Evolutionary conservation across 37 sponge, comb jelly and placozoan genomes (phyloP), one percentile per base, ranked within the genome.

Genomic region (Spongilla lacustris): DNA sequence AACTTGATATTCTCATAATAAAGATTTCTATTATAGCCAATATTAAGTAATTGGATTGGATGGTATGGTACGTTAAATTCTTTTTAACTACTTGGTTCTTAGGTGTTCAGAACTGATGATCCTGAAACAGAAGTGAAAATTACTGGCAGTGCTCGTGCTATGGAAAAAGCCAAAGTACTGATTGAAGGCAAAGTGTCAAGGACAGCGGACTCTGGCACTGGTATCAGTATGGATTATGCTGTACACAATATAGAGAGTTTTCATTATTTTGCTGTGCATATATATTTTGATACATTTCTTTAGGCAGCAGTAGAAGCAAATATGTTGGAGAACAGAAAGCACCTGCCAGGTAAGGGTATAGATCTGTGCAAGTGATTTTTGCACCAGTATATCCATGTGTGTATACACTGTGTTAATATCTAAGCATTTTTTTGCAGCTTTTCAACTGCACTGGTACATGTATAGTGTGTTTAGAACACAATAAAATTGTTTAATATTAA

Each of bases 151-250:
- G 35, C 30, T 11, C 69, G 50, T 33, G 49, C 68, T 13, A 49
- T 67, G 25, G 69, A 34, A 23, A 77, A 23, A 22, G 86, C 86
- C 67, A 85, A 85, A 36, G 69, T 67, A 13, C 70, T 85, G 46
- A 85, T 85, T 34, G 38, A 46, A 36, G 69, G 30, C 21, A 24
- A 78, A 28, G 69, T 48, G 3, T 41, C 41, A 41, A 3, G 41
- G 6, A 6, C 41, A 41, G 19, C 19, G 11, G 58, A 58, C 58
- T 58, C 58, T 19, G 58, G 58, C 58, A 58, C n/a, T n/a, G n/a
- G 69, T 2, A 0, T 21, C n/a, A 26, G 70, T 38, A 81, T 35
- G 69, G 12, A 19, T 14, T 33, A 10, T 30, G 29, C 24, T 0
- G 22, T 0, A 35, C 12, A 32, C 24, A 32, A 72, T 72, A 69